These are phyloP conservation scores for Cyphomyrus plagiostoma DNA, from an alignment of 2,113 vertebrate genomes.

Conservation along the genomic window DNA sequence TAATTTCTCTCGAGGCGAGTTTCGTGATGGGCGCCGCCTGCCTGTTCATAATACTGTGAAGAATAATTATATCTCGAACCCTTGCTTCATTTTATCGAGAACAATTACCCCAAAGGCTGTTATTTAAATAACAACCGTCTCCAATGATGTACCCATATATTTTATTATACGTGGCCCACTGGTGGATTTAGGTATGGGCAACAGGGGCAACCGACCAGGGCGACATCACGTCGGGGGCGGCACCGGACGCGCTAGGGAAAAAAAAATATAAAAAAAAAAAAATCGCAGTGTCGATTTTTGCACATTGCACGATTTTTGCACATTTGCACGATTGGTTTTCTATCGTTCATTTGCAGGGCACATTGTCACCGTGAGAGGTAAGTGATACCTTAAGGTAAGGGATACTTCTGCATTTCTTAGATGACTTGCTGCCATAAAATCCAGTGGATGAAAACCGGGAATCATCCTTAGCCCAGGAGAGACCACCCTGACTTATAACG, in stretches of 20 bases:
- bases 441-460: slow-evolving; percentile 44
- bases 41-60: background rate
- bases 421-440: slow-evolving; percentile 33
- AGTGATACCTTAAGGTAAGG: background rate
- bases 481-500: slow-evolving; percentile 50
- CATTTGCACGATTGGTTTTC: background rate
- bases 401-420: background rate
- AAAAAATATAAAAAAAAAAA: background rate
- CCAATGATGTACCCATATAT: background rate
- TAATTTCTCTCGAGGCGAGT: background rate
- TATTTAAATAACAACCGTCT: background rate
- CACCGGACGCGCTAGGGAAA: background rate
- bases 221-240: background rate
- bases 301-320: no score
- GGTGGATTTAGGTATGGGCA: background rate
- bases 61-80: background rate
- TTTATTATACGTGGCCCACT: background rate
- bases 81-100: background rate
- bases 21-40: background rate
- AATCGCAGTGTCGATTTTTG: background rate
- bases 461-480: slow-evolving; percentile 39
- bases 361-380: background rate
- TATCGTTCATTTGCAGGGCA: background rate
- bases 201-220: background rate
- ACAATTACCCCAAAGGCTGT: background rate